phyloP scores from a whole-genome alignment of 2,888 invertebrate genomes.

The Alloscopus bannaensis region DNA sequence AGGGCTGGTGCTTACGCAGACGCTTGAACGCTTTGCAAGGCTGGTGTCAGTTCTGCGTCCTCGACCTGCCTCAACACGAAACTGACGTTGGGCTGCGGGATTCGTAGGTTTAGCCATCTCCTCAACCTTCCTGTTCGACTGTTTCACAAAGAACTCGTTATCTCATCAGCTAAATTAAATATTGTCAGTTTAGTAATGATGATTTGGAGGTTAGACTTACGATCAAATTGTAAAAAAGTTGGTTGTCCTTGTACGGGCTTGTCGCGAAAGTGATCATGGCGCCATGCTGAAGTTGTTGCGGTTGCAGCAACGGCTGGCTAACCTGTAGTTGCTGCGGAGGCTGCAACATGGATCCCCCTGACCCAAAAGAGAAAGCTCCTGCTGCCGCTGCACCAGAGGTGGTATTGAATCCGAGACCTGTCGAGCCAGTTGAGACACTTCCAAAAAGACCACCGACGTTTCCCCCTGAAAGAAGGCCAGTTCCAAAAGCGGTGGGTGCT shows the following conservation, averaged over 20 bases:
- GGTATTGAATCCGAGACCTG: too few species aligned
- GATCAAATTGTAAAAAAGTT: constrained; percentile 85
- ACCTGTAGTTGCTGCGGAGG: constrained; percentile 13
- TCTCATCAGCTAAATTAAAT: constrained; percentile 27
- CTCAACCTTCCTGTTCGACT: constrained; percentile 80
- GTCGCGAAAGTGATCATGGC: constrained; percentile 79
- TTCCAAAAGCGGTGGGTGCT: constrained; percentile 25
- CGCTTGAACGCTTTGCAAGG: background rate
- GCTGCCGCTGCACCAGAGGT: too few species aligned
- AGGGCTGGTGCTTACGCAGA: constrained; percentile 33
- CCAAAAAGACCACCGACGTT: too few species aligned
- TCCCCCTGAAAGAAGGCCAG: constrained; percentile 40
- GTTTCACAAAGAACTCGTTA: constrained; percentile 20
- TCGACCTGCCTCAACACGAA: constrained; percentile 76
- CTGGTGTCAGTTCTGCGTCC: constrained; percentile 66
- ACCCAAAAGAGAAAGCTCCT: constrained; percentile 27
- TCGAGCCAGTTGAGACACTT: too few species aligned
- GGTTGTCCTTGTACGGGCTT: constrained; percentile 91
- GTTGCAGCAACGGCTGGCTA: constrained; percentile 26
- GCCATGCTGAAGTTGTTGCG: constrained; percentile 28
- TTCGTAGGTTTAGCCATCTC: constrained; percentile 84
- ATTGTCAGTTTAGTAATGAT: background rate
- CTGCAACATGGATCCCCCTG: constrained; percentile 16
- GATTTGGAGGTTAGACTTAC: constrained; percentile 54
- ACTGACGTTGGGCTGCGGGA: constrained; percentile 83